Conservation (phyloP, 2,888 invertebrate genomes). For the Limnephilus auricula region DNA sequence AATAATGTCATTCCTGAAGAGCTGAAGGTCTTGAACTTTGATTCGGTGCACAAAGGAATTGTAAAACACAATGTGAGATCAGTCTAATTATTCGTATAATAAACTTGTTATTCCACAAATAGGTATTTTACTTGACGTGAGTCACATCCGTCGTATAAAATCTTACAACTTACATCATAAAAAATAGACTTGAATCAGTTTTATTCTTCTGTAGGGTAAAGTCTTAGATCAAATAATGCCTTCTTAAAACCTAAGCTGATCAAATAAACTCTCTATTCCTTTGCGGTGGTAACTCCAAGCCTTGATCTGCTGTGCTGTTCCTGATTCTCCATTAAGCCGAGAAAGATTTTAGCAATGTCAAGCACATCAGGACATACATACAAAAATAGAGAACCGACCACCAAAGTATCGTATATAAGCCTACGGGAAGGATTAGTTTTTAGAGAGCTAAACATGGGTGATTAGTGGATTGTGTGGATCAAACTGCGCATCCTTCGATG, state of each 20-base stretch:
- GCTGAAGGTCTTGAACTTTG: not conserved
- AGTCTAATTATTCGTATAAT: not conserved
- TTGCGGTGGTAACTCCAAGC: too few species aligned
- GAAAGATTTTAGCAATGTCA: not conserved
- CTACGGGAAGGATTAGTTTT: not conserved
- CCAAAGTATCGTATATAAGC: not conserved
- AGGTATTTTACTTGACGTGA: too few species aligned
- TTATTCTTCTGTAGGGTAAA: not conserved
- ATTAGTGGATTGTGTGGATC: not conserved
- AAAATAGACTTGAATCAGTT: not conserved
- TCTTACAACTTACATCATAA: not conserved
- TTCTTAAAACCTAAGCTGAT: too few species aligned
- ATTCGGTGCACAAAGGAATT: not conserved
- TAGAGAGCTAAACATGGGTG: not conserved
- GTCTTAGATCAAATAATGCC: too few species aligned
- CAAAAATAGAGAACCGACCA: not conserved
- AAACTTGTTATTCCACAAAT: not conserved
- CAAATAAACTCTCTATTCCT: too few species aligned
- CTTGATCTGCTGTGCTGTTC: not conserved
- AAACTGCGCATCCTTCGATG: not conserved
- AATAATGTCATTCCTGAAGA: not conserved
- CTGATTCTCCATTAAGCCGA: not conserved
- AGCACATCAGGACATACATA: not conserved
- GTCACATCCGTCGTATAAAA: too few species aligned
- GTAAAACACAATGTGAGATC: not conserved